Evolutionary conservation across 2,113 vertebrate species (phyloP), one percentile per base, ranked within the genome.

Genomic region (Mesembrinibis cayennensis): DNA sequence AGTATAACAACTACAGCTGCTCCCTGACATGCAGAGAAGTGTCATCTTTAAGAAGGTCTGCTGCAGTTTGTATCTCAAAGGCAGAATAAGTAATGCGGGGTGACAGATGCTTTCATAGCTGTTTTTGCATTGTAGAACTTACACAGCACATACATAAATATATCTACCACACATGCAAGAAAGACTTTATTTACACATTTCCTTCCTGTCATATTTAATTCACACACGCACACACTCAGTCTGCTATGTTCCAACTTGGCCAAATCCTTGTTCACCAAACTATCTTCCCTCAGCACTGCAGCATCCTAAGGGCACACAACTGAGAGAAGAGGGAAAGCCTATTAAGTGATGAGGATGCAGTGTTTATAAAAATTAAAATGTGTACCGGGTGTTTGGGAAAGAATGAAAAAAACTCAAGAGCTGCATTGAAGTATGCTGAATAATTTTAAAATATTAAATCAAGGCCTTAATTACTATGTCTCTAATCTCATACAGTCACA

Each of bases 371-470:
- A 96, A 96, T 92, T 93, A 95, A 96, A 96, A 97, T 96, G 89
- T 96, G 93, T 85, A 74, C 87, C 3, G 87, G 50, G 38, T 96
- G 86, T 93, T 95, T 93, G 93, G 74, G 93, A 95, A 96, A 95
- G 95, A 97, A 96, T 74, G 47, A 96, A 96, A 95, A 96, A 91
- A 84, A 89, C 44, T 96, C 94, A 90, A 97, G 95, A 94, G 94
- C 94, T 70, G 76, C 55, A 88, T 78, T 97, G 96, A 97, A 97
- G 97, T 94, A 89, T 55, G 89, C 89, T 93, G 95, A 96, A 97
- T 96, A 97, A 96, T 97, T 97, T 96, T 94, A 96, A 97, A 97
- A 97, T 96, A 97, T 95, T 96, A 97, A 97, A 97, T 97, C 94
- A 93, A 80, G 82, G 94, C 96, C 93, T 96, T 97, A 97, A 97